phyloP scores from a whole-genome alignment of 1,140 invertebrate genomes.

The Drosophila murphyi region DNA sequence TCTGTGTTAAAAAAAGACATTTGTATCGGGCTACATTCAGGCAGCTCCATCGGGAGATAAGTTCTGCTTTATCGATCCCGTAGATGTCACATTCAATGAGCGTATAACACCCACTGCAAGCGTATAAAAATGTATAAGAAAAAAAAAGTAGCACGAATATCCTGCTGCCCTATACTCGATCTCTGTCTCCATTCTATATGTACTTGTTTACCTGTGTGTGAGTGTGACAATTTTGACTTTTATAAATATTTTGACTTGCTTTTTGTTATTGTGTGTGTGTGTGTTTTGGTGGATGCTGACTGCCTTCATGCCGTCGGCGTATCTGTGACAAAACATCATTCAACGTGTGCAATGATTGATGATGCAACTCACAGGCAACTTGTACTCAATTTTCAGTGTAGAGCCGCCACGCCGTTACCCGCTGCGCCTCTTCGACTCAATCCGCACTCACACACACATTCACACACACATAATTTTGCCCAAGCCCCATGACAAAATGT shows the following conservation, averaged over 20 bases:
- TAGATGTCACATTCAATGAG: too few relatives aligned
- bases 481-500: conserved; percentile 76
- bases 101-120: neutral
- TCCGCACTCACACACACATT: conserved; percentile 29
- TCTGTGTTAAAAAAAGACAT: too few relatives aligned
- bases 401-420: conserved; percentile 28
- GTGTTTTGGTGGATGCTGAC: conserved; percentile 34
- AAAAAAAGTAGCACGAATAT: conserved; percentile 28
- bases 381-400: conserved; percentile 79
- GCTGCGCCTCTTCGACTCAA: conserved; percentile 48
- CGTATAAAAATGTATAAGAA: neutral
- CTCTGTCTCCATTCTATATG: conserved; percentile 9
- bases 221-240: conserved; percentile 80
- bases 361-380: conserved; percentile 80
- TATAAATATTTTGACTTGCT: conserved; percentile 82
- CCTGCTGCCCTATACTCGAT: conserved; percentile 11
- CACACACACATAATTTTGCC: conserved; percentile 45
- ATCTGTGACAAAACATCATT: conserved; percentile 82
- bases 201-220: conserved; percentile 8
- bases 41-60: too few relatives aligned
- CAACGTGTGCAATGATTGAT: conserved; percentile 82
- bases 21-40: too few relatives aligned
- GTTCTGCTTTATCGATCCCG: too few relatives aligned
- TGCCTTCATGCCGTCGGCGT: conserved; percentile 55
- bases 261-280: conserved; percentile 28